Base-by-base conservation (phyloP, 2,113 vertebrate genomes). In the Paramisgurnus dabryanus region DNA sequence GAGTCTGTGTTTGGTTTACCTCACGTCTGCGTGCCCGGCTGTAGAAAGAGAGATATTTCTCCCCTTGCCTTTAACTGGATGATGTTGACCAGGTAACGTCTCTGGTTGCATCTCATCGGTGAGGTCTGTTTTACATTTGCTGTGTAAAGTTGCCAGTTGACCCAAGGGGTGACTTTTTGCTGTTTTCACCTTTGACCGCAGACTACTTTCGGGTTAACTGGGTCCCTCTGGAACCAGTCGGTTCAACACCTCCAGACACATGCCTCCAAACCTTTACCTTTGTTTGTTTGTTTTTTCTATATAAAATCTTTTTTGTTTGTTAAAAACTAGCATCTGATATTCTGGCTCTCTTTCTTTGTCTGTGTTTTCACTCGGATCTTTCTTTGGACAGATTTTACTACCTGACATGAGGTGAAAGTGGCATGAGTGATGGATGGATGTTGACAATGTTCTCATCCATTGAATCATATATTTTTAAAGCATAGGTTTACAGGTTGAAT, bases 1-100 rank as follows among this genome's bases (percentile, higher is more conserved):
- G 83, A 83, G 78, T 87, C 79, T 85, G 72, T 83, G 83, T 85
- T 86, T 76, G 71, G 81, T 60, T 82, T 77, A 83, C 67, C 76
- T 80, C 47, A 67, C 63, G 60, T 76, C 77, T 79, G 45, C 53
- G 71, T 18, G 69, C 67, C 49, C 61, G 18, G 43, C 74, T 60
- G 66, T 65, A 63, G 76, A 78, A 71, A 74, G 40, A 82, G 58
- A 82, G 77, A 81, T 68, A 71, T 60, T 72, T 78, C 22, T 39
- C 22, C 43, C 50, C 15, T 4, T 3, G 6, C 57, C 13, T 4
- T 40, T 65, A 65, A 55, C 70, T 70, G 57, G 12, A 53, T 13
- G 11, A 13, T 57, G 53, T n/a, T n/a, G 15, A 57, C 12, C 5
- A 10, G 10, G 45, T 47, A 10, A 6, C 45, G 4, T 66, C 61